Conservation (phyloP, 2,888 invertebrate genomes). For the Octodonta nipae region DNA sequence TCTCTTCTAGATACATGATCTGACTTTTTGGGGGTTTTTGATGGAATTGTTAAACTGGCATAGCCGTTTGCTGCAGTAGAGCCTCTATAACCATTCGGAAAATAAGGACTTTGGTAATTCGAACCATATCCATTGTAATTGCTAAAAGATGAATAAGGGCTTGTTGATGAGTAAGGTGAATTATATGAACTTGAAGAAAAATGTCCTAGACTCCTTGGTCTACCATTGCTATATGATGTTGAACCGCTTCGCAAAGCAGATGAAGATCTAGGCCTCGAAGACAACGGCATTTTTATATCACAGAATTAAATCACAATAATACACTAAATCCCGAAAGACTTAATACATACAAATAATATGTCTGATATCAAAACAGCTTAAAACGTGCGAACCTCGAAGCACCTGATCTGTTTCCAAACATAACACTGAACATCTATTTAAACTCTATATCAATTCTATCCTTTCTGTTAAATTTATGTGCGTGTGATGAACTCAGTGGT, state of each 20-base stretch:
- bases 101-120: conserved; percentile 36
- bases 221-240: conserved; percentile 19
- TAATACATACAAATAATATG: too few relatives aligned
- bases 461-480: conserved; percentile 11
- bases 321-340: too few relatives aligned
- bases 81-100: conserved; percentile 37
- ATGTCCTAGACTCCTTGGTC: conserved; percentile 28
- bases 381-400: too few relatives aligned
- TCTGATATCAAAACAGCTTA: too few relatives aligned
- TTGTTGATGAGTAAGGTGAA: conserved; percentile 22
- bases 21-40: conserved; percentile 37
- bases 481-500: conserved; percentile 12
- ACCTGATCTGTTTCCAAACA: conserved; percentile 10
- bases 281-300: too few relatives aligned
- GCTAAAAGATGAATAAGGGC: conserved; percentile 24
- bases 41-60: conserved; percentile 52
- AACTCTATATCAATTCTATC: conserved; percentile 15
- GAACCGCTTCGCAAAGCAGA: conserved; percentile 11
- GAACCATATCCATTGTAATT: conserved; percentile 13
- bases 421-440: conserved; percentile 15
- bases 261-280: background rate
- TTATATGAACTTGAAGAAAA: conserved; percentile 19
- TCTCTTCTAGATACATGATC: conserved; percentile 34
- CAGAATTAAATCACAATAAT: too few relatives aligned
- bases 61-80: conserved; percentile 41